These are phyloP conservation scores for Ophion slaviceki DNA, from an alignment of 2,888 invertebrate genomes.

Conservation along the genomic window DNA sequence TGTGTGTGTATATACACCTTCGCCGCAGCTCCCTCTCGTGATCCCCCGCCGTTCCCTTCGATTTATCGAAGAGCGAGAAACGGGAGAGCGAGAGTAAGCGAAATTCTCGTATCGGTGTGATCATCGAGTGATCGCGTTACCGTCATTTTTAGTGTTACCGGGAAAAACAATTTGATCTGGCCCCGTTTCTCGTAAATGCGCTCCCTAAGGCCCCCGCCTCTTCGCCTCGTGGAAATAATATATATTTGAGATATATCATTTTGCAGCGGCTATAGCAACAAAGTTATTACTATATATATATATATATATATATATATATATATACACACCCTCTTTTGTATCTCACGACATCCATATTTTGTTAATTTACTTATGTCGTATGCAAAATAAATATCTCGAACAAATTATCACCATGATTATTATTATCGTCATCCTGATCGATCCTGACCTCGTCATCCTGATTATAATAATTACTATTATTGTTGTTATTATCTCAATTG, in stretches of 20 bases:
- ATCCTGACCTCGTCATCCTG: no score
- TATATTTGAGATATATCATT: conserved; percentile 5
- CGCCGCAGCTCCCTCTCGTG: not conserved
- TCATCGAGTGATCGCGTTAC: conserved; percentile 27
- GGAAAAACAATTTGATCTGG: conserved; percentile 20
- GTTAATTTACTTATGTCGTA: no score
- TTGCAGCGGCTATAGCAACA: not conserved
- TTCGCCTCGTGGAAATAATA: conserved; percentile 14
- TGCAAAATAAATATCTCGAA: no score
- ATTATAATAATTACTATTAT: no score
- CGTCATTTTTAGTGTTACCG: conserved; percentile 16
- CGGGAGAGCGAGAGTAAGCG: not conserved
- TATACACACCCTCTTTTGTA: no score
- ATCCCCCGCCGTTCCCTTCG: conserved; percentile 26
- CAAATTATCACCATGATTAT: no score
- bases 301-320: not conserved
- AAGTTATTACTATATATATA: not conserved
- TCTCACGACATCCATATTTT: no score
- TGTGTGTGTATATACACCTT: not conserved
- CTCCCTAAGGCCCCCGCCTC: no score
- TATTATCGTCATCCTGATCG: no score
- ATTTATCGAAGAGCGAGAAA: conserved; percentile 19
- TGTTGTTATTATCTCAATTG: no score
- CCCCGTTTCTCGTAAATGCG: conserved; percentile 19
- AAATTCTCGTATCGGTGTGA: conserved; percentile 30